Base-by-base conservation (phyloP, 2,888 invertebrate genomes). In the Merodon equestris region DNA sequence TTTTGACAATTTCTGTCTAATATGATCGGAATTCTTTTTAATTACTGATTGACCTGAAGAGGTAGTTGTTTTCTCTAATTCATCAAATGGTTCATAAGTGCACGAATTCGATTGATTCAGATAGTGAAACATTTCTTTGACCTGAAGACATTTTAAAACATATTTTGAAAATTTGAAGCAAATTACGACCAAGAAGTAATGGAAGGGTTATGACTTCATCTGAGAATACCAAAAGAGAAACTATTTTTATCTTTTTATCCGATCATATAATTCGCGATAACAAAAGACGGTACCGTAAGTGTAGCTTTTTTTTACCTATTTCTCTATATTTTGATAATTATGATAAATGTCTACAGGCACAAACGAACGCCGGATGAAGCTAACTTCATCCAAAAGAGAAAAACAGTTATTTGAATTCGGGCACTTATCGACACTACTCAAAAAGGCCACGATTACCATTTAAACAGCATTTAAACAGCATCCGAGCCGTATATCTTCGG, bases 371-470 rank as follows among this genome's bases (percentile, higher is more conserved):
- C 13, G 40, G 13, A 73, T 40, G 17, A 79, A 73, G n/a, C 74
- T 74, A 51, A 60, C 34, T 13, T 66, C 70, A 51, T 74, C 81
- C 40, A 81, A 27, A 15, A 73, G 38, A 44, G 68, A 66, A 36
- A 27, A 17, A n/a, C 14, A 48, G 13, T 58, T 45, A 44, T 18
- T 13, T 40, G 15, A 66, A 1, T 15, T 15, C n/a, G 48, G 38
- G 34, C 42, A 67, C 66, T 50, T 57, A 56, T 57, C 57, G 12
- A 38, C 10, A n/a, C 1, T 14, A 10, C 27, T 27, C 0, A 64
- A 5, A 50, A 61, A 51, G 14, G 56, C 50, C 56, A 72, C 57
- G 64, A 72, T 74, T 42, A 74, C 61, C 47, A 48, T 12, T 56
- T 75, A n/a, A n/a, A n/a, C n/a, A n/a, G n/a, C n/a, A n/a, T n/a